A percentile compares a stretch with the other conserved stretches of the same genome.
Conservation (phyloP, 2,797 vertebrate genomes). For the Gymnothorax javanicus region DNA sequence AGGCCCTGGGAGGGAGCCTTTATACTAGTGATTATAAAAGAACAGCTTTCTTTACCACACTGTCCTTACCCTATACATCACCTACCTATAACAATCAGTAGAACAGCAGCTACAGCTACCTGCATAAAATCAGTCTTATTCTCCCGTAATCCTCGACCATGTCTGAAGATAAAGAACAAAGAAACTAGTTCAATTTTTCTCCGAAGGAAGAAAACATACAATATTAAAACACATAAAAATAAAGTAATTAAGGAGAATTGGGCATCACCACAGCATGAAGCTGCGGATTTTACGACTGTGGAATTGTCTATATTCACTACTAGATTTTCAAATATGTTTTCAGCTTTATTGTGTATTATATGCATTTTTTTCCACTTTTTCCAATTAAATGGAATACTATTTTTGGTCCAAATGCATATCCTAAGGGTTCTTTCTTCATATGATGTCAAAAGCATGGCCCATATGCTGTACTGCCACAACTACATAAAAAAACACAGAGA, state of each 20-base stretch:
- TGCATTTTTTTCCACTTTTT: not conserved
- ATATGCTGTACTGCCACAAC: not conserved
- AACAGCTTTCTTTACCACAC: not conserved
- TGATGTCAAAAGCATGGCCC: not conserved
- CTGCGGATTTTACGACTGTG: too few species aligned
- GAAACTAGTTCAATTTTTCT: not conserved
- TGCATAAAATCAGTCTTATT: not conserved
- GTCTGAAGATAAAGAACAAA: not conserved
- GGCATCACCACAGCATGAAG: not conserved
- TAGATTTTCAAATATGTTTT: too few species aligned
- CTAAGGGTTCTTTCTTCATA: not conserved
- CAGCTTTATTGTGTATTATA: not conserved
- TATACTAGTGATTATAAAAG: slow-evolving; percentile 3
- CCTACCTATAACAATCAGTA: not conserved
- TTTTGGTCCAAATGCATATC: not conserved
- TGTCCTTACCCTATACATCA: slow-evolving; percentile 13
- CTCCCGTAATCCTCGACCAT: too few species aligned
- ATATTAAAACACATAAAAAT: too few species aligned
- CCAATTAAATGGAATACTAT: not conserved
- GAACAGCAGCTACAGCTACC: not conserved
- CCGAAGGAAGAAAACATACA: too few species aligned
- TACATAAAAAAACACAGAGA: not conserved
- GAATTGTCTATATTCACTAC: not conserved
- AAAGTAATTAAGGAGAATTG: too few species aligned
- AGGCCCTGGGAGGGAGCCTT: not conserved